Conservation (phyloP, 2,888 invertebrate genomes). For the Parnassius smintheus region DNA sequence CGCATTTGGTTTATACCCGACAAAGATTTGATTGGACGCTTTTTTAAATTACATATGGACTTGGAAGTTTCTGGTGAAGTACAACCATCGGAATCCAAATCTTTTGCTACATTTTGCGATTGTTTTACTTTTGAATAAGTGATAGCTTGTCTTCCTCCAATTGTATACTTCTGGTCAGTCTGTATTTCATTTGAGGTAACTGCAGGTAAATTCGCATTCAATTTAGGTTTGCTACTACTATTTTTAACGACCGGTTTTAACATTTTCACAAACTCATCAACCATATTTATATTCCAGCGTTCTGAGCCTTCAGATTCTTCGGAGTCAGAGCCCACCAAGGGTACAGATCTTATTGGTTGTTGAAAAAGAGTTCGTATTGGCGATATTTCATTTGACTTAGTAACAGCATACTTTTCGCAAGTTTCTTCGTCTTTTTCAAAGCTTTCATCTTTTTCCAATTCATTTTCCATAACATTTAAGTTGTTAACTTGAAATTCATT, state of each 20-base stretch:
- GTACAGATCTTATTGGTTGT: conserved; percentile 50
- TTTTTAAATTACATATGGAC: conserved; percentile 17
- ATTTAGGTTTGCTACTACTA: not conserved
- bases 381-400: conserved; percentile 17
- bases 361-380: conserved; percentile 34
- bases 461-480: conserved; percentile 18
- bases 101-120: conserved; percentile 25
- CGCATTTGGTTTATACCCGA: conserved; percentile 34
- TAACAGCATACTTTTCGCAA: conserved; percentile 17
- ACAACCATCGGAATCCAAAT: conserved; percentile 48
- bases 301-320: conserved; percentile 40
- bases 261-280: conserved; percentile 37
- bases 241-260: conserved; percentile 29
- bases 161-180: conserved; percentile 9
- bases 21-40: conserved; percentile 26
- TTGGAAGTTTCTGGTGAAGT: conserved; percentile 35
- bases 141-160: conserved; percentile 20
- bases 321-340: conserved; percentile 49
- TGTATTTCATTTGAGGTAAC: conserved; percentile 14
- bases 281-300: conserved; percentile 49
- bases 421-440: conserved; percentile 33
- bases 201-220: conserved; percentile 12
- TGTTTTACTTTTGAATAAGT: conserved; percentile 15
- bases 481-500: conserved; percentile 38
- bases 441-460: conserved; percentile 18